Evolutionary conservation across 1,140 invertebrate genomes (phyloP).

Genomic region (Latrodectus geometricus): DNA sequence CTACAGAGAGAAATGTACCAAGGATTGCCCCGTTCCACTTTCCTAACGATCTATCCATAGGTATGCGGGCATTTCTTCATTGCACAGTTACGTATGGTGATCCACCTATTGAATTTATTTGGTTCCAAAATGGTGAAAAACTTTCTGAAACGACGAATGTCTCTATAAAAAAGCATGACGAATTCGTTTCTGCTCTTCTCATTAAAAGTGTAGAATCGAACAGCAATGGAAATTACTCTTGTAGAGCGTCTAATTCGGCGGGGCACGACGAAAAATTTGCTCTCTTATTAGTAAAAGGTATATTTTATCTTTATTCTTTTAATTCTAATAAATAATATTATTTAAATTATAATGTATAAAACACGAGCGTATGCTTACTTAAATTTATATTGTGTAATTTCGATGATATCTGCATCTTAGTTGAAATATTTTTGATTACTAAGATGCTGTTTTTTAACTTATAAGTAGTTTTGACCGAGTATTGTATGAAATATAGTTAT

Average conservation of each 20-base stretch:
- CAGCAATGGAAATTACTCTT: constrained; percentile 64
- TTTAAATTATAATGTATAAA: too few species aligned
- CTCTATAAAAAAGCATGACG: constrained; percentile 3
- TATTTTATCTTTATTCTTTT: too few species aligned
- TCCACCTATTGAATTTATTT: constrained; percentile 55
- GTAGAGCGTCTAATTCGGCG: constrained; percentile 53
- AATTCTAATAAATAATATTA: too few species aligned
- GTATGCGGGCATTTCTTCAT: constrained; percentile 75
- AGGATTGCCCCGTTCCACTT: constrained; percentile 60
- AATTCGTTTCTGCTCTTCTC: constrained; percentile 66
- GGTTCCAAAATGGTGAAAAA: constrained; percentile 30
- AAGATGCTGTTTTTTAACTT: too few species aligned
- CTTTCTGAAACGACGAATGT: not conserved
- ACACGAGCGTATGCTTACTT: too few species aligned
- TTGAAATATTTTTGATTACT: too few species aligned
- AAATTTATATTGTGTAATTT: too few species aligned
- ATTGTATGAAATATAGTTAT: too few species aligned
- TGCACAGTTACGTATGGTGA: constrained; percentile 63
- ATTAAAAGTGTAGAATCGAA: constrained; percentile 37
- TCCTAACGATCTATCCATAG: constrained; percentile 74
- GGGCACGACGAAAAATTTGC: constrained; percentile 36
- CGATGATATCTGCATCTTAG: too few species aligned
- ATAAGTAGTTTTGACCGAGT: too few species aligned
- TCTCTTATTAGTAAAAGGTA: constrained; percentile 12
- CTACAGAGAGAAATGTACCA: not conserved